Percentiles rank a stretch among this genome's conserved stretches.
Conservation (phyloP, 1,140 invertebrate species). For the Zaprionus inermis region DNA sequence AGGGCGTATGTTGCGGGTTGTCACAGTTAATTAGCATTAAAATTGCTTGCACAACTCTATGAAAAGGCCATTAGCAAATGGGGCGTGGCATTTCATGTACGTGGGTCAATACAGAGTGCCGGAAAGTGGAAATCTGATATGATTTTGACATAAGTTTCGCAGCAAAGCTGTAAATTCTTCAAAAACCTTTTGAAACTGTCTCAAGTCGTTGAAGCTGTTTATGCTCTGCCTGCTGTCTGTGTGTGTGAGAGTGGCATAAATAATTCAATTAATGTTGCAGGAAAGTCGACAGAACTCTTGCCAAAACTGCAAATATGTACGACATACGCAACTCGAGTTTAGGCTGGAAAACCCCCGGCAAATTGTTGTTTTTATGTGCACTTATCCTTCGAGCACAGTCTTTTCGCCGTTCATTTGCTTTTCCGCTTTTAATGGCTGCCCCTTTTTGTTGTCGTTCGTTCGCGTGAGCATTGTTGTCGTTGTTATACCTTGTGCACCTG, state of each 20-base stretch:
- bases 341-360: conserved; percentile 36
- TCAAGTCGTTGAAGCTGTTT: conserved; percentile 10
- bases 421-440: conserved; percentile 62
- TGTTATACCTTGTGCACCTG: conserved; percentile 52
- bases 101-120: conserved; percentile 23
- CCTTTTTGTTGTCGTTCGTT: conserved; percentile 38
- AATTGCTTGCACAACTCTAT: conserved; percentile 33
- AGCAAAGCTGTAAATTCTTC: conserved; percentile 9
- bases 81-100: conserved; percentile 24
- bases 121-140: neutral
- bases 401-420: conserved; percentile 62
- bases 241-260: conserved; percentile 45
- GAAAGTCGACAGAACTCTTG: neutral
- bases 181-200: neutral
- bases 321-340: neutral
- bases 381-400: conserved; percentile 50
- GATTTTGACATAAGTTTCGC: neutral
- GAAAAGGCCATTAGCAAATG: conserved; percentile 39
- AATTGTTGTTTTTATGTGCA: conserved; percentile 56
- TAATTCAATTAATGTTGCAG: conserved; percentile 74
- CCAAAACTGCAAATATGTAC: neutral
- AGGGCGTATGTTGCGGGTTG: neutral
- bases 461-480: conserved; percentile 20
- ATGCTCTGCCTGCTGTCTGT: conserved; percentile 3
- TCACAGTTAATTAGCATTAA: conserved; percentile 42